Percentiles rank a stretch among this genome's conserved stretches.
Conservation (phyloP, 2,888 invertebrate genomes). For the Isoperla grammatica region DNA sequence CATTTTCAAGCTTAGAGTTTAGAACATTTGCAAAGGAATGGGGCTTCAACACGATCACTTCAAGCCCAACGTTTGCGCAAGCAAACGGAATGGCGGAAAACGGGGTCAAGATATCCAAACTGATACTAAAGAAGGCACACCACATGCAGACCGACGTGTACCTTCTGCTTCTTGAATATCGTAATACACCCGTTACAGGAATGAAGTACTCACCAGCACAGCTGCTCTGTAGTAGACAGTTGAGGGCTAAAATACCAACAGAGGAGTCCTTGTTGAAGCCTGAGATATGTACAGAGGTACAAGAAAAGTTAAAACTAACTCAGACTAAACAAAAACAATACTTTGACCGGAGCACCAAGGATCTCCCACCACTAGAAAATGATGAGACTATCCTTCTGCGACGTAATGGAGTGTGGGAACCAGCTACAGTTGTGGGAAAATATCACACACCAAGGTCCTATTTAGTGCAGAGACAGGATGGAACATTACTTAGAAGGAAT, state of each 20-base stretch:
- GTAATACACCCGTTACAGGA: slow-evolving; percentile 2
- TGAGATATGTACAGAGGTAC: background rate
- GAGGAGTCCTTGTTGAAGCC: background rate
- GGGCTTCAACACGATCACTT: background rate
- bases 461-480: background rate
- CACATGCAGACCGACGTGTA: background rate
- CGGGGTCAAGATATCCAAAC: background rate
- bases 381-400: background rate
- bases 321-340: background rate
- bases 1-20: slow-evolving; percentile 3
- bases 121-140: background rate
- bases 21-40: background rate
- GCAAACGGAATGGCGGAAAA: slow-evolving; percentile 2
- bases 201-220: background rate
- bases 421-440: background rate
- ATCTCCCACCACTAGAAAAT: background rate
- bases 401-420: background rate
- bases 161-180: background rate
- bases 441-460: background rate
- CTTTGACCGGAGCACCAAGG: background rate
- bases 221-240: background rate
- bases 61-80: background rate
- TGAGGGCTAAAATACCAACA: background rate
- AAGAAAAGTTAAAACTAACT: background rate
- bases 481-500: background rate